These are phyloP conservation scores for Aspiorhynchus laticeps DNA, from an alignment of 2,113 vertebrate species.

Conservation along the genomic window DNA sequence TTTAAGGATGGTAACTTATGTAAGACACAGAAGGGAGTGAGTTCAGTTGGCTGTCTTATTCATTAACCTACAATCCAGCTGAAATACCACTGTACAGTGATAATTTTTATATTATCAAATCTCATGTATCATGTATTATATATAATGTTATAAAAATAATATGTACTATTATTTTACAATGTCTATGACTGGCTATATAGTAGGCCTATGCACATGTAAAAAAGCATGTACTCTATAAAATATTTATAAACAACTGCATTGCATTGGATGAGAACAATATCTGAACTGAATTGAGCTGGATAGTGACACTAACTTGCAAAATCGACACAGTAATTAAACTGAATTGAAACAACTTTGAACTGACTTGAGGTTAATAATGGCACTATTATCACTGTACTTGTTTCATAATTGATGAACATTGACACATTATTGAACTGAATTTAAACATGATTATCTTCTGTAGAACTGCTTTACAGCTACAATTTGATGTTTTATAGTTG, in stretches of 20 bases:
- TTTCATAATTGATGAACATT: not conserved
- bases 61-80: not conserved
- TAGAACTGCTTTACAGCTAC: not conserved
- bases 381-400: no score
- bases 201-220: not conserved
- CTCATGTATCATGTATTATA: not conserved
- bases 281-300: no score
- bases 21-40: not conserved
- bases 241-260: not conserved
- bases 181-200: not conserved
- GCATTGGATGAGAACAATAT: not conserved
- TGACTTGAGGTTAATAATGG: no score
- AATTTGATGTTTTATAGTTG: not conserved
- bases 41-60: not conserved
- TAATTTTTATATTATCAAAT: not conserved
- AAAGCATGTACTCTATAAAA: not conserved
- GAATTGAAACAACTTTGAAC: no score
- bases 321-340: no score
- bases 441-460: not conserved
- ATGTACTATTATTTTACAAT: not conserved
- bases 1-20: not conserved
- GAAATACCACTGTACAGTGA: not conserved
- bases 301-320: not conserved
- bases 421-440: not conserved
- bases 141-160: no score